Evolutionary conservation across 2,888 invertebrate species (phyloP).

Genomic region (Heliconius cydno): DNA sequence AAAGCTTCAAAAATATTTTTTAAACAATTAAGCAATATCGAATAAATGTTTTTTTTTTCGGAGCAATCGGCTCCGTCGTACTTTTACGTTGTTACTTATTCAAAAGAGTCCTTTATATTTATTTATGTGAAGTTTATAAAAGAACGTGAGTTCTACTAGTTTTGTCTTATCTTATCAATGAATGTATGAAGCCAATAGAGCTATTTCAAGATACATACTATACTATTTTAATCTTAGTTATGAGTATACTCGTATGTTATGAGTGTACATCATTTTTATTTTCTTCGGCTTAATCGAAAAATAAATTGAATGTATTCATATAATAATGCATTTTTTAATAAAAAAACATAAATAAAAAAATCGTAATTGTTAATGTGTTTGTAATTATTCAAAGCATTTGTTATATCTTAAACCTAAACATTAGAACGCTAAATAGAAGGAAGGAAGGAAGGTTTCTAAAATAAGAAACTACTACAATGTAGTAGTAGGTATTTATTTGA

Average conservation of each 20-base stretch:
- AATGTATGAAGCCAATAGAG: not conserved
- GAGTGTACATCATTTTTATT: not conserved
- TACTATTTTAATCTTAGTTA: not conserved
- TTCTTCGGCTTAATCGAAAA: not conserved
- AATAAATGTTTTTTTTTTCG: not conserved
- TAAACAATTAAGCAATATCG: not conserved
- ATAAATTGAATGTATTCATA: too few species aligned
- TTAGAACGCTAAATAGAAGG: too few species aligned
- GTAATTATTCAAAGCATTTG: too few species aligned
- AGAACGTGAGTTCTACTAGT: conserved; percentile 18
- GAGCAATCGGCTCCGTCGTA: too few species aligned
- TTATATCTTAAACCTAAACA: too few species aligned
- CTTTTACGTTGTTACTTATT: not conserved
- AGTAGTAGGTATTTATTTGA: too few species aligned
- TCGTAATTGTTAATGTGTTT: too few species aligned
- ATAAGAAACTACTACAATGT: too few species aligned
- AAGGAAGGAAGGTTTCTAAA: too few species aligned
- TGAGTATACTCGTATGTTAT: not conserved
- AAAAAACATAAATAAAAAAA: too few species aligned
- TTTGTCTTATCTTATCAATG: conserved; percentile 17
- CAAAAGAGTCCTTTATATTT: not conserved
- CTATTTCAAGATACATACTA: not conserved
- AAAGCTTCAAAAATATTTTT: too few species aligned
- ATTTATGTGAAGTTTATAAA: conserved; percentile 1
- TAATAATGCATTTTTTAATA: too few species aligned